Evolutionary conservation across 2,888 invertebrate genomes (phyloP), one percentile per base, ranked within the genome.

Genomic region (Hybos culiciformis): DNA sequence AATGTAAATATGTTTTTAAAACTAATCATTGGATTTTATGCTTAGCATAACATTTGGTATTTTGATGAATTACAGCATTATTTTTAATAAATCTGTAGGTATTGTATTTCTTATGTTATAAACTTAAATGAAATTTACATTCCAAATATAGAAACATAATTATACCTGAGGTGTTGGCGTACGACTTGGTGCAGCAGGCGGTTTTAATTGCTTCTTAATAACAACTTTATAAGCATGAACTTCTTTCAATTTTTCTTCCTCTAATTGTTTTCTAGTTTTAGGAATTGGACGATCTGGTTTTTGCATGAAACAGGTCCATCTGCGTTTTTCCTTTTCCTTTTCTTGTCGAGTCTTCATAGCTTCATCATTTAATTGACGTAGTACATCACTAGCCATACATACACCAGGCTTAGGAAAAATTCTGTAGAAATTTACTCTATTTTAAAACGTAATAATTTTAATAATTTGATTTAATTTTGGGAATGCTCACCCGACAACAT

Each of bases 271-370:
- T 43, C 57, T 60, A 43, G 58, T 62, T 47, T 62, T 63, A 7
- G 82, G 82, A 49, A 76, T 72, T 0, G 83, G 78, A 17, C 81
- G 67, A 51, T 76, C 72, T 1, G 85, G 85, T 53, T 79, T 81
- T 60, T 81, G 78, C 47, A 86, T 58, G 56, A 85, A 86, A 23
- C 81, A 83, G 4, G 85, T 82, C 70, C 77, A 80, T 51, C 75
- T 75, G 51, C 72, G 74, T 50, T 73, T 71, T 31, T 76, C 71
- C 48, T 70, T 67, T 42, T 70, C 72, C 46, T 69, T 66, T 49
- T 72, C 71, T 15, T 65, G 67, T 50, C 64, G 69, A 4, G 69
- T 63, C 53, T 68, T 70, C 45, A 62, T 51, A 26, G 72, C 58
- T 51, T 77, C 75, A 37, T 73, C 75, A 51, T 77, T 76, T 20